Base-by-base conservation (phyloP, 1,140 invertebrate genomes). In the Formica exsecta region DNA sequence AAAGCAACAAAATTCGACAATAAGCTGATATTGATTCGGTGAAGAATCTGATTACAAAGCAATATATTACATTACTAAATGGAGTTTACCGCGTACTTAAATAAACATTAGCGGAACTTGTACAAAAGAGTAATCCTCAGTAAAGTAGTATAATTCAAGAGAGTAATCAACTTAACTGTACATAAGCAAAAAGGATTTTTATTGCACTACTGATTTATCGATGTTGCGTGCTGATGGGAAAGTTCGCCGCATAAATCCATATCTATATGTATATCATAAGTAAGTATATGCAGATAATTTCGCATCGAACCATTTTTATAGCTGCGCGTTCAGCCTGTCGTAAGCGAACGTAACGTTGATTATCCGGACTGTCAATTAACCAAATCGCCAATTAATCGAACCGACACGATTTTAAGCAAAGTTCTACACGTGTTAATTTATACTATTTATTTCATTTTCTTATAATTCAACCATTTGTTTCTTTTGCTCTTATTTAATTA, bases 151-250 rank as follows among this genome's bases (percentile, higher is more conserved):
- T 38, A 68, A 68, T 80, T 54, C 70, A 29, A 51, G 11, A 73
- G 19, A 22, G 11, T 38, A 41, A 80, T 68, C 64, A 77, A 80
- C n/a, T 68, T 79, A 66, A 66, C 36, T 68, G 22, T 57, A 16
- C 11, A 9, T 38, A 13, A n/a, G 6, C 59, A 25, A 68, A 38
- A 80, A 19, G 19, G 8, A 57, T 57, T 68, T 80, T 68, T 57
- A 68, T 68, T 68, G n/a, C 64, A 11, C 22, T 19, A 38, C 48
- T 41, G 64, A 68, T 80, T 68, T 36, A 80, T 57, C n/a, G 41
- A 36, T 9, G 0, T 80, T 57, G 76, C 44, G 9, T 80, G 76
- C 19, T 29, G 29, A 13, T 19, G 19, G 38, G 3, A 36, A 62
- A 61, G 36, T 19, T 9, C 2, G 19, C 13, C 11, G n/a, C 68